Percentiles rank a stretch among this genome's conserved stretches.
phyloP scores from a whole-genome alignment of 2,797 vertebrate species.

The Siniperca undulata region DNA sequence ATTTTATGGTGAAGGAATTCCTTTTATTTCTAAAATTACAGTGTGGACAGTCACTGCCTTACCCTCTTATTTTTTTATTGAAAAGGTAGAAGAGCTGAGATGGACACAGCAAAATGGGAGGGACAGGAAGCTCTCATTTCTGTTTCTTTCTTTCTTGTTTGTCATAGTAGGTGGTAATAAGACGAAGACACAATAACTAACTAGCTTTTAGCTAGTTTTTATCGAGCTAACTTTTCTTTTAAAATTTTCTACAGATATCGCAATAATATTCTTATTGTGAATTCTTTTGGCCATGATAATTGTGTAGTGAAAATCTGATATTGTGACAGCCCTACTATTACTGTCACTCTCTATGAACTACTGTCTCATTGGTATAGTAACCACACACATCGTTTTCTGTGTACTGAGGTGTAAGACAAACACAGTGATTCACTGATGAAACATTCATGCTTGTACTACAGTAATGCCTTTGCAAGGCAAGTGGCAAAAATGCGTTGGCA shows the following conservation, averaged over 20 bases:
- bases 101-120: background rate
- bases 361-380: constrained; percentile 18
- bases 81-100: constrained; percentile 6
- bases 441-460: constrained; percentile 30
- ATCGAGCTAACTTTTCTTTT: too few relatives aligned
- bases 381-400: constrained; percentile 21
- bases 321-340: background rate
- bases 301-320: too few relatives aligned
- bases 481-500: background rate
- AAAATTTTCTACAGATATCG: too few relatives aligned
- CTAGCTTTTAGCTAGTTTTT: too few relatives aligned
- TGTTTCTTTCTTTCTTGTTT: too few relatives aligned
- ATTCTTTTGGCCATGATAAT: too few relatives aligned
- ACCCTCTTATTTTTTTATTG: constrained; percentile 21
- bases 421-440: constrained; percentile 36
- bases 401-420: constrained; percentile 56
- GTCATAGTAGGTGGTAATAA: too few relatives aligned
- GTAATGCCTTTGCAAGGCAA: constrained; percentile 3
- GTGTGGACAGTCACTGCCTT: background rate
- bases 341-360: constrained; percentile 26
- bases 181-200: too few relatives aligned
- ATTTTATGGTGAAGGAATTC: constrained; percentile 30
- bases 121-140: background rate
- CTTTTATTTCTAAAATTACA: constrained; percentile 36
- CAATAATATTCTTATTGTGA: too few relatives aligned